phyloP scores from a whole-genome alignment of 1,140 invertebrate genomes.

The Berghia stephanieae region DNA sequence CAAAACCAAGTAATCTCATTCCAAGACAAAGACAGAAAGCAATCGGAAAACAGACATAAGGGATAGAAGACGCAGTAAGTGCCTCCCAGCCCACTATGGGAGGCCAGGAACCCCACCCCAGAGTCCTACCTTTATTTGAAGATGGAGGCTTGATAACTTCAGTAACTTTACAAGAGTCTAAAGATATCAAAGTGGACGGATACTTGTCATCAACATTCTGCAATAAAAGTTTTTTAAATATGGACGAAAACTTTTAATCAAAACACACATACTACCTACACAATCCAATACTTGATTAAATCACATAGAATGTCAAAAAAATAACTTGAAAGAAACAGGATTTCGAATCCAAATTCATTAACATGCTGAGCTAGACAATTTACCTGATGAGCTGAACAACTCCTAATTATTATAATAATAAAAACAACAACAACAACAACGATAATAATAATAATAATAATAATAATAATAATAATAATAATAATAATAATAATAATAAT shows the following conservation, averaged over 20 bases:
- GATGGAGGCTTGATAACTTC: constrained; percentile 31
- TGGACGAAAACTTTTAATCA: background rate
- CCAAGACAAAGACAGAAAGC: too few relatives aligned
- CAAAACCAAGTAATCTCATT: too few relatives aligned
- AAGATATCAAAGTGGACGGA: constrained; percentile 8
- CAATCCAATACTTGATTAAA: background rate
- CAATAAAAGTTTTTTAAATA: background rate
- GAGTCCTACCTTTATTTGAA: constrained; percentile 18
- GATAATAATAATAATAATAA: too few relatives aligned
- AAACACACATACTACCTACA: background rate
- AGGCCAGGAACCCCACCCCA: too few relatives aligned
- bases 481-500: too few relatives aligned
- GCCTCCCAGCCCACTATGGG: too few relatives aligned
- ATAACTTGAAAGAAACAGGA: background rate
- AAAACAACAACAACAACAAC: too few relatives aligned
- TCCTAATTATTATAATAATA: too few relatives aligned
- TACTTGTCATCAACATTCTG: constrained; percentile 26
- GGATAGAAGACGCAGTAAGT: too few relatives aligned
- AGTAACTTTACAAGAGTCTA: constrained; percentile 28
- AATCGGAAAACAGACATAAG: too few relatives aligned
- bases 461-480: too few relatives aligned
- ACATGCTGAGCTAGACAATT: background rate
- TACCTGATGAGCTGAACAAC: too few relatives aligned
- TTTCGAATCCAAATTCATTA: background rate
- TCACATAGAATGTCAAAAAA: background rate